These are phyloP conservation scores for Brassicogethes aeneus DNA, from an alignment of 2,888 invertebrate genomes.

Conservation along the genomic window DNA sequence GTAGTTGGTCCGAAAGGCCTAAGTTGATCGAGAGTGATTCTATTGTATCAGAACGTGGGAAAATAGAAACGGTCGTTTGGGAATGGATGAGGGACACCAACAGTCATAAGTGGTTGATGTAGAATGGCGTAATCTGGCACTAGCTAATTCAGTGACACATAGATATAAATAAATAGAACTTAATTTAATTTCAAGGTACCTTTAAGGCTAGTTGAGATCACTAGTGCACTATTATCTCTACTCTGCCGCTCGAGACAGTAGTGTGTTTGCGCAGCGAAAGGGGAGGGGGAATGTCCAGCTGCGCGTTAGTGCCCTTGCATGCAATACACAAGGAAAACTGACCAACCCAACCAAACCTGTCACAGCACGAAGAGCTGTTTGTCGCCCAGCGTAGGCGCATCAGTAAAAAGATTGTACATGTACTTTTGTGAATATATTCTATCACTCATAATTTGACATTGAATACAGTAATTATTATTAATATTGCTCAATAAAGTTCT, in stretches of 20 bases:
- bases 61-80: background rate
- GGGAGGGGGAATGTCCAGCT: background rate
- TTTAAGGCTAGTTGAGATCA: constrained; percentile 43
- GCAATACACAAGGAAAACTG: constrained; percentile 20
- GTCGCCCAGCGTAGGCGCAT: constrained; percentile 8
- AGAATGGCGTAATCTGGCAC: constrained; percentile 38
- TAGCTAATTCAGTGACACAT: constrained; percentile 32
- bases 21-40: no score
- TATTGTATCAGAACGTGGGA: no score
- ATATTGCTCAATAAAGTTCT: constrained; percentile 39
- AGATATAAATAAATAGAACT: constrained; percentile 35
- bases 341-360: constrained; percentile 26
- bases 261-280: constrained; percentile 7
- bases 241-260: constrained; percentile 30
- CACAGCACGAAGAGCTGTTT: constrained; percentile 28
- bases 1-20: no score
- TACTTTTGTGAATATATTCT: constrained; percentile 23
- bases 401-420: constrained; percentile 14
- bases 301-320: constrained; percentile 15
- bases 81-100: constrained; percentile 25
- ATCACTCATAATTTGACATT: constrained; percentile 42
- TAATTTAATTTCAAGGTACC: constrained; percentile 39
- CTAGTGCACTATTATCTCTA: constrained; percentile 39
- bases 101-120: constrained; percentile 37
- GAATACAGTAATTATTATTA: constrained; percentile 35